Conservation (phyloP, 2,888 invertebrate species). For the Deilephila elpenor region DNA sequence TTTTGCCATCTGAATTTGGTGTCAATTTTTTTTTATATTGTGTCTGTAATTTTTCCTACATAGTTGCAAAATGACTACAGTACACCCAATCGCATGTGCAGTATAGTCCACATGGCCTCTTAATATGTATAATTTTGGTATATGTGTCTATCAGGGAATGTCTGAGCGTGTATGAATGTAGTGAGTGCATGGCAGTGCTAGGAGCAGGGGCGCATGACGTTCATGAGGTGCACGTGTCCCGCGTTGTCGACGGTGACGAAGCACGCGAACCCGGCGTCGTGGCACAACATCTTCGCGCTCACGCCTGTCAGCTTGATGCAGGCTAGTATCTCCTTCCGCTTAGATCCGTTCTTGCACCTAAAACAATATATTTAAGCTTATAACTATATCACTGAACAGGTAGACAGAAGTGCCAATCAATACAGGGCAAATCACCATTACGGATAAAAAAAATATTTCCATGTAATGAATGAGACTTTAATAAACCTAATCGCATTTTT, state of each 20-base stretch:
- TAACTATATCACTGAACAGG: too few species aligned
- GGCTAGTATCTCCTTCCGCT: constrained; percentile 72
- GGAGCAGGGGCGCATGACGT: constrained; percentile 64
- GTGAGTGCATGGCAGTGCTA: constrained; percentile 50
- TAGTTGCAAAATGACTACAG: too few species aligned
- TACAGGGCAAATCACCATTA: too few species aligned
- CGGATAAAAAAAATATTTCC: neutral
- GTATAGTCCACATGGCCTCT: too few species aligned
- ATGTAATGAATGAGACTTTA: neutral
- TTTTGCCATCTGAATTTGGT: too few species aligned
- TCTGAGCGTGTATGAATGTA: constrained; percentile 34
- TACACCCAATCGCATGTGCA: too few species aligned
- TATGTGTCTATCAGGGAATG: neutral
- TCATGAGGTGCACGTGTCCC: constrained; percentile 86
- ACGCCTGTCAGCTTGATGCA: constrained; percentile 80
- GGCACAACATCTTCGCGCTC: constrained; percentile 69
- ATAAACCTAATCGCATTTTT: neutral
- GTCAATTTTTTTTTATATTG: too few species aligned
- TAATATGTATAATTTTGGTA: too few species aligned
- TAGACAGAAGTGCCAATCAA: too few species aligned
- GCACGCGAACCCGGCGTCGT: constrained; percentile 81
- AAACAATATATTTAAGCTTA: neutral
- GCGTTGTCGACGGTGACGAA: constrained; percentile 86
- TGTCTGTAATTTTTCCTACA: too few species aligned
- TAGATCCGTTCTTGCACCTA: constrained; percentile 75